A percentile compares a stretch with the other conserved stretches of the same genome.
Conservation (phyloP, 1,140 invertebrate genomes). For the Whitmania pigra region DNA sequence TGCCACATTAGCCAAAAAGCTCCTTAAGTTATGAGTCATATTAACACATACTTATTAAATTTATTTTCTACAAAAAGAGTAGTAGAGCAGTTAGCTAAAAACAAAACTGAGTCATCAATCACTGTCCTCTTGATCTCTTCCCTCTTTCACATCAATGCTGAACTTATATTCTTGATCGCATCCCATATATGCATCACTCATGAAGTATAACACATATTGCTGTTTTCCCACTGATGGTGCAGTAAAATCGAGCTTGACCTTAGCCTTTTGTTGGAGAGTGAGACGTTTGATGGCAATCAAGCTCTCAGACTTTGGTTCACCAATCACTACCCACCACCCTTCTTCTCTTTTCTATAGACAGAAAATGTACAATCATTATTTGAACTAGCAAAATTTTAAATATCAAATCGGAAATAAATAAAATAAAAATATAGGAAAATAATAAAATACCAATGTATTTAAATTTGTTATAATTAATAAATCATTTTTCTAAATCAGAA, state of each 20-base stretch:
- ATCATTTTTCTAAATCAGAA: constrained; percentile 8
- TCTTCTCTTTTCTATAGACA: constrained; percentile 76
- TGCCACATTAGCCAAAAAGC: too few relatives aligned
- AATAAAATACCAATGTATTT: too few relatives aligned
- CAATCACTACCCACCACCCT: constrained; percentile 99
- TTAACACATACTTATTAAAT: too few relatives aligned
- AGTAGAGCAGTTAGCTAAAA: neutral
- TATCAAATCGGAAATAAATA: too few relatives aligned
- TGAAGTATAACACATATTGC: constrained; percentile 89
- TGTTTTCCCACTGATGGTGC: constrained; percentile 64
- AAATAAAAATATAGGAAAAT: too few relatives aligned
- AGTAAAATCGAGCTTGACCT: constrained; percentile 87
- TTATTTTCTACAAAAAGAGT: too few relatives aligned
- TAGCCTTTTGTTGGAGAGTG: constrained; percentile 81
- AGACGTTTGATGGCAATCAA: constrained; percentile 89
- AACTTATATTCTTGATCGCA: constrained; percentile 60
- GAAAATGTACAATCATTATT: neutral
- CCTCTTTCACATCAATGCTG: constrained; percentile 60
- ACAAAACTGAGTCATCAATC: constrained; percentile 26
- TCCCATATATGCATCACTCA: constrained; percentile 96
- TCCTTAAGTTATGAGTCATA: too few relatives aligned
- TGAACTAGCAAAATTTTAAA: constrained; percentile 9
- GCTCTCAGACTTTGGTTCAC: constrained; percentile 84
- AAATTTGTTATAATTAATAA: too few relatives aligned
- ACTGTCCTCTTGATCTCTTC: constrained; percentile 38